Evolutionary conservation across 2,113 vertebrate species (phyloP), one percentile per base, ranked within the genome.

Genomic region (Gavialis gangeticus): DNA sequence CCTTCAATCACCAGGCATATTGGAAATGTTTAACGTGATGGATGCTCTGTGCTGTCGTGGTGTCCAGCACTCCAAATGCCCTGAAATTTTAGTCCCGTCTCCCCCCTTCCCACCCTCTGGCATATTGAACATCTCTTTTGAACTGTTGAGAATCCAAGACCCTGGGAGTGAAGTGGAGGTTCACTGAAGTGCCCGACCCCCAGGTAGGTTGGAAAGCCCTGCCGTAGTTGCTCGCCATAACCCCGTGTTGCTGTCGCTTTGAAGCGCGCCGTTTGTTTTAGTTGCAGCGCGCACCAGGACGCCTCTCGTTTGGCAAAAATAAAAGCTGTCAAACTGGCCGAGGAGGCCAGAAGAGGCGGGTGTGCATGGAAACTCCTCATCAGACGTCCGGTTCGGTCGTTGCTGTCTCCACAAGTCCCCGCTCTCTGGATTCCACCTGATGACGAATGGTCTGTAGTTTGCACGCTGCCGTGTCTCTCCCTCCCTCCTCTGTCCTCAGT

Each of bases 91-190:
- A 46, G 46, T 46, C 46, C 46, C 46, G 10, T 55, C 9, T 15
- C 0, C 0, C 16, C 18, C 25, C 55, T 21, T 28, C 10, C 54
- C 12, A 1, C 12, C 54, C 16, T 77, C 84, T 90, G 24, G 21
- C n/a, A 30, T 75, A 85, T 81, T 63, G 75, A 88, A 76, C 21
- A 80, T 80, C 73, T 18, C 73, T 91, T 87, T 86, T 92, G 83
- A 88, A 79, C 55, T 28, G 13, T 57, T 69, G 75, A 83, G 75
- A 55, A 55, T 59, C 24, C n/a, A 56, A 73, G 57, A 79, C 55
- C 12, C 34, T 82, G 25, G 10, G 27, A 28, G 46, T 46, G 57
- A 59, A 83, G 25, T 30, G 30, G 66, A 66, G 30, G 22, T 9
- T 25, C 46, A 6, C n/a, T 58, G 19, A 22, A 25, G 10, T 12